phyloP scores from a whole-genome alignment of 2,113 vertebrate species.

The Myrmecophaga tridactyla region DNA sequence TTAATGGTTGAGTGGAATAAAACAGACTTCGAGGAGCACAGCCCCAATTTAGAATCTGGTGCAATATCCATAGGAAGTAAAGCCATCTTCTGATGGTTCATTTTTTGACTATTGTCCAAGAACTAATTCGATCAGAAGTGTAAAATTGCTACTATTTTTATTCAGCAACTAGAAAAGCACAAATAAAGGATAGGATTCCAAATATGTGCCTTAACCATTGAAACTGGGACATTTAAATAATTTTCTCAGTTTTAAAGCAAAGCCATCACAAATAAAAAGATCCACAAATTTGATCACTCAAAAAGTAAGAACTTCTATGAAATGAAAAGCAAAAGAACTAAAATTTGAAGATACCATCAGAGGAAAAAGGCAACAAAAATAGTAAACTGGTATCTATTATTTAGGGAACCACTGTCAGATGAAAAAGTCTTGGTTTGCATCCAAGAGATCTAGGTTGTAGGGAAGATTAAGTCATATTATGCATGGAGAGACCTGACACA shows the following conservation, averaged over 20 bases:
- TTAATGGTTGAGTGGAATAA: background rate
- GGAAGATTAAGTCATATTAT: background rate
- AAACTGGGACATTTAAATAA: background rate
- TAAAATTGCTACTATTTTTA: background rate
- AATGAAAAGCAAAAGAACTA: background rate
- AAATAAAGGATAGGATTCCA: slow-evolving; percentile 10
- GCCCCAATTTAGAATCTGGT: background rate
- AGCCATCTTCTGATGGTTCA: background rate
- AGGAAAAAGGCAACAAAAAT: background rate
- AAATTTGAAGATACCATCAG: background rate
- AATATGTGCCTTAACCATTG: background rate
- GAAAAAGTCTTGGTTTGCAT: background rate
- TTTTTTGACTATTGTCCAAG: background rate
- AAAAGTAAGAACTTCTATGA: background rate
- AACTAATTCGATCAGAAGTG: background rate
- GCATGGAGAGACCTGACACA: background rate
- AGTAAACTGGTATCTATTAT: background rate
- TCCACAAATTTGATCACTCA: background rate
- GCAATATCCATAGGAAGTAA: background rate
- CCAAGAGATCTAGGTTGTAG: background rate
- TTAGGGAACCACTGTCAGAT: background rate
- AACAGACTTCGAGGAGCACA: background rate
- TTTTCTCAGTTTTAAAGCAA: slow-evolving; percentile 18
- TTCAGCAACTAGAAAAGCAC: background rate
- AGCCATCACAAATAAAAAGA: background rate